A percentile compares a stretch with the other conserved stretches of the same genome.
These are phyloP conservation scores for Achatina immaculata DNA, from an alignment of 1,140 invertebrate genomes.

Conservation along the genomic window DNA sequence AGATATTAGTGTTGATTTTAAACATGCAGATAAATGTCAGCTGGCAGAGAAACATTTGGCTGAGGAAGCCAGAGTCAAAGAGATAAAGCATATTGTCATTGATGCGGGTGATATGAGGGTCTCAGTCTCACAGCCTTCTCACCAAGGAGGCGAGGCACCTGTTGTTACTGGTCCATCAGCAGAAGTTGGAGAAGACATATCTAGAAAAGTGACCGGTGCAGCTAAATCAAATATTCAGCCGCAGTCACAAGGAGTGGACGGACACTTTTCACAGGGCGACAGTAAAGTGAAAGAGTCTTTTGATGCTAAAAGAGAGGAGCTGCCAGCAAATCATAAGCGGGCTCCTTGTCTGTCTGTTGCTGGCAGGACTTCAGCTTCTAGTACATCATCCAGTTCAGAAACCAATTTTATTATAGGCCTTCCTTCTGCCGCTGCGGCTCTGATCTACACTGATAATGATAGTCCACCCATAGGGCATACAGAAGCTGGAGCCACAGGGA, in stretches of 20 bases:
- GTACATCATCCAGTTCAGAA: background rate
- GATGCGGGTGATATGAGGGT: background rate
- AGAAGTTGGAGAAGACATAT: background rate
- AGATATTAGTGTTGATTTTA: background rate
- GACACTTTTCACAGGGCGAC: too few species aligned
- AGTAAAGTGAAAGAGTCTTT: too few species aligned
- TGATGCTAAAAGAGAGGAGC: background rate
- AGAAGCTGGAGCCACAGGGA: background rate
- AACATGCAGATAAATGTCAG: background rate
- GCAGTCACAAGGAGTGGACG: background rate
- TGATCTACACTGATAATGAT: slow-evolving; percentile 47
- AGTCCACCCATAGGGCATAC: slow-evolving; percentile 37
- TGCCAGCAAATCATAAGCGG: background rate
- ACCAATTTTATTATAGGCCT: slow-evolving; percentile 44
- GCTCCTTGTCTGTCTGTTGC: background rate
- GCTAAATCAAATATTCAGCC: background rate
- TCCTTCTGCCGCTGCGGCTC: slow-evolving; percentile 54
- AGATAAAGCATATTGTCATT: background rate
- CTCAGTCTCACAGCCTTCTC: background rate
- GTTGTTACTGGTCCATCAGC: background rate
- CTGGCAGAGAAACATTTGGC: too few species aligned
- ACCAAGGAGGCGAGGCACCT: background rate
- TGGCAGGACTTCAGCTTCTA: background rate
- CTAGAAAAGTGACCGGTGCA: background rate
- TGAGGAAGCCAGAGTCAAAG: background rate